Conservation (phyloP, 2,888 invertebrate genomes). For the Apodemia zela region DNA sequence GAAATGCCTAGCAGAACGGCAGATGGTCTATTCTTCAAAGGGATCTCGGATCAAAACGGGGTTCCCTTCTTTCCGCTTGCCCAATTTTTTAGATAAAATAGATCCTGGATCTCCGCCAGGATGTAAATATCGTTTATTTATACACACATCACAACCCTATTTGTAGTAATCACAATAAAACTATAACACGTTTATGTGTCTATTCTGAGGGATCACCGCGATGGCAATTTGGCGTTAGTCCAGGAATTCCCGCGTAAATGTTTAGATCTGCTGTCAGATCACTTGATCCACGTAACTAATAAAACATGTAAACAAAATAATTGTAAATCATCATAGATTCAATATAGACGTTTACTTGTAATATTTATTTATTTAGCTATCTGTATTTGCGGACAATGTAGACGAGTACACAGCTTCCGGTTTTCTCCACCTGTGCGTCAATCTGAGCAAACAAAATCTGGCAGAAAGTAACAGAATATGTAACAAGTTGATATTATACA, state of each 20-base stretch:
- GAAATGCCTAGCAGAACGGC: no score
- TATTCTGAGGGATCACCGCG: slow-evolving; percentile 48
- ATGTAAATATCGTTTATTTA: not conserved
- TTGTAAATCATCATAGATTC: slow-evolving; percentile 13
- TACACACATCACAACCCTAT: slow-evolving; percentile 26
- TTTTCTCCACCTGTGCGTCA: no score
- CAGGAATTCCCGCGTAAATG: slow-evolving; percentile 45
- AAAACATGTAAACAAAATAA: slow-evolving; percentile 29
- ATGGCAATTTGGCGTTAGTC: slow-evolving; percentile 44
- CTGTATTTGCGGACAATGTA: no score
- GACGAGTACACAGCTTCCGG: no score
- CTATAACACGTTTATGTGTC: slow-evolving; percentile 42
- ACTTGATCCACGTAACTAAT: slow-evolving; percentile 31
- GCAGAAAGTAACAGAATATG: no score
- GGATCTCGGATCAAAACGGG: no score
- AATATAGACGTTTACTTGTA: not conserved
- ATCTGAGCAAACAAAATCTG: no score
- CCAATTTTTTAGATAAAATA: not conserved
- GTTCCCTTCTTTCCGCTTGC: no score
- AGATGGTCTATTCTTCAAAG: no score
- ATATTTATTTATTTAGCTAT: no score
- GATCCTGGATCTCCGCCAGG: not conserved
- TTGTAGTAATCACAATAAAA: slow-evolving; percentile 42
- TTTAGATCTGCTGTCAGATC: slow-evolving; percentile 36
- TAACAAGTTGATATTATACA: no score